Evolutionary conservation across 1,140 invertebrate species (phyloP).

Genomic region (Philopotamus ludificatus): DNA sequence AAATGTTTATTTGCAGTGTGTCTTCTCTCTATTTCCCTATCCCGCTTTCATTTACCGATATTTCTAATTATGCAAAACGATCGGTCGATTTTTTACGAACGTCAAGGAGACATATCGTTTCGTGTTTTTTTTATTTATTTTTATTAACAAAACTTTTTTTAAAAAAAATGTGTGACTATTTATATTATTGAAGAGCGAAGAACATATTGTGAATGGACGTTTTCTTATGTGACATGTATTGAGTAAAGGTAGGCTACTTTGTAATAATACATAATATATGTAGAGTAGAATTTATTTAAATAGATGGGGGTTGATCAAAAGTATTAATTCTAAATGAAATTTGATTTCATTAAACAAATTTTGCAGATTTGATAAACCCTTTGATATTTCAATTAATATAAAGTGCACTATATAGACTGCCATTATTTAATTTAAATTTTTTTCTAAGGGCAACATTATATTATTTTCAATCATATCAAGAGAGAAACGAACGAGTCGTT

Average conservation of each 20-base stretch:
- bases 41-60: constrained; percentile 37
- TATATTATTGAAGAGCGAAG: constrained; percentile 43
- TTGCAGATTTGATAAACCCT: not conserved
- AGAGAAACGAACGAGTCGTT: not conserved
- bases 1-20: constrained; percentile 55
- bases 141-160: not conserved
- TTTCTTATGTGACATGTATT: constrained; percentile 40
- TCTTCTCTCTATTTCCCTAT: constrained; percentile 45
- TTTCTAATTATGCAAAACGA: not conserved
- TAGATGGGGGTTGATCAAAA: too few relatives aligned
- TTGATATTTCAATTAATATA: constrained; percentile 1
- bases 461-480: not conserved
- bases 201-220: constrained; percentile 54
- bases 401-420: not conserved
- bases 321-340: too few relatives aligned
- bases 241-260: constrained; percentile 49
- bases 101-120: not conserved
- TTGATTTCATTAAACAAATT: too few relatives aligned
- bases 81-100: not conserved
- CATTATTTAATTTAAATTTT: not conserved
- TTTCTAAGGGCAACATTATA: not conserved
- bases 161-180: constrained; percentile 17
- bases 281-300: not conserved
- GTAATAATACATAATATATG: constrained; percentile 4
- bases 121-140: constrained; percentile 31